Base-by-base conservation (phyloP, 53 echinoderm and acorn worm genomes). In the Arbacia lixula region DNA sequence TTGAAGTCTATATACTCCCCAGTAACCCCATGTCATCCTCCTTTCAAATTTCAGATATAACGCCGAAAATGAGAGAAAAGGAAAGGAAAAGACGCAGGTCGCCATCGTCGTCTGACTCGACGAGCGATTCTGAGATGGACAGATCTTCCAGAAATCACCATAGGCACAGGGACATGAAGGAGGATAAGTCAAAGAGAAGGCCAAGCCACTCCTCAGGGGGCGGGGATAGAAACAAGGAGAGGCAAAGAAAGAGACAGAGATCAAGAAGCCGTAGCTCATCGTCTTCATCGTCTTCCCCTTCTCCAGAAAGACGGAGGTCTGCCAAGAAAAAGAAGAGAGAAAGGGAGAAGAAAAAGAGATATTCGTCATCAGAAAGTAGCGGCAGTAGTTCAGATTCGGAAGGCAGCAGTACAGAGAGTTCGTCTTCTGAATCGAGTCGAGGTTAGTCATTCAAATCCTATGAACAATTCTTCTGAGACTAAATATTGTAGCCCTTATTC, bases 191-290 rank as follows among this genome's bases (percentile, higher is more conserved):
- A 9, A 74, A 74, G 34, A 74, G 74, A 16, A 74, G 32, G 52
- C 20, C 71, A 9, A 71, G 71, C 6, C 71, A 71, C 4, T 62
- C n/a, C 46, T 46, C 71, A 49, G 29, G 71, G 52, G 74, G 52
- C 43, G 34, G 51, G 10, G 52, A 53, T 53, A 74, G 46, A 53
- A 31, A 31, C 53, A 74, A 34, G 53, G 51, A 31, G 9, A 74
- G 52, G 74, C 50, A 53, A 33, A 50, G 74, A 52, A 74, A 53
- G 53, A 52, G 74, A 21, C 54, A 74, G 11, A 74, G 74, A 74
- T 52, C 52, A 30, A 74, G 74, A 42, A 74, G 53, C 19, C 52
- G 51, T 53, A 74, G 74, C 5, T 69, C 69, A 41, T 69, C 69
- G 3, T 71, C 71, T 6, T 71, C 71, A 8, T 37, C 67, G 2